Percentiles rank a stretch among this genome's conserved stretches.
Conservation (phyloP, 2,888 invertebrate genomes). For the Yponomeuta cagnagella region DNA sequence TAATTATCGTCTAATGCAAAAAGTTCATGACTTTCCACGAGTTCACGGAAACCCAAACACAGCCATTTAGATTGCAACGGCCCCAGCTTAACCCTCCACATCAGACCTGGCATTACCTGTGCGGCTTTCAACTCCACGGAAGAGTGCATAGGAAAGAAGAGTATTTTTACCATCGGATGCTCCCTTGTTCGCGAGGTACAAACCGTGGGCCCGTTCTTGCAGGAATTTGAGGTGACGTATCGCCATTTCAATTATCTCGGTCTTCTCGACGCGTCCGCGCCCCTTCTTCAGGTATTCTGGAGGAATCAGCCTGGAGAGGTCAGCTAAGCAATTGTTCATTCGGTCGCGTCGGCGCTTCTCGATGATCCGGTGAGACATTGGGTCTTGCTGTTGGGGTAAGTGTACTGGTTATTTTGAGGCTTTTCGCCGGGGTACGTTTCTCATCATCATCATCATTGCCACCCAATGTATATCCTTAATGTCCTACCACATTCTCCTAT, state of each 20-base stretch:
- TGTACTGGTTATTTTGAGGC: background rate
- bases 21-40: background rate
- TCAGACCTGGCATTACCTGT: slow-evolving; percentile 21
- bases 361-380: slow-evolving; percentile 97
- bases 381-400: slow-evolving; percentile 86
- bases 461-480: too few species aligned
- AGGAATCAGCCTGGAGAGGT: slow-evolving; percentile 94
- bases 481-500: too few species aligned
- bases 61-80: background rate
- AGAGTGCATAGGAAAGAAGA: slow-evolving; percentile 14
- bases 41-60: background rate
- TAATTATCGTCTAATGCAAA: background rate
- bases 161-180: slow-evolving; percentile 25
- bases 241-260: slow-evolving; percentile 98
- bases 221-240: slow-evolving; percentile 94
- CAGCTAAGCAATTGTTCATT: slow-evolving; percentile 98
- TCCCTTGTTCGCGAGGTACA: slow-evolving; percentile 33
- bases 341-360: slow-evolving; percentile 96
- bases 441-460: too few species aligned
- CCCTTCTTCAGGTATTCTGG: slow-evolving; percentile 96
- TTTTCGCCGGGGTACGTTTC: too few species aligned
- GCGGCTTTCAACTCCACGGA: slow-evolving; percentile 24
- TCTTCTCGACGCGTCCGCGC: slow-evolving; percentile 96
- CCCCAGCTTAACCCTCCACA: slow-evolving; percentile 7
- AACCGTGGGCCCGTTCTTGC: slow-evolving; percentile 79